Base-by-base conservation (phyloP, 2,797 vertebrate genomes). In the Poeciliopsis gracilis region DNA sequence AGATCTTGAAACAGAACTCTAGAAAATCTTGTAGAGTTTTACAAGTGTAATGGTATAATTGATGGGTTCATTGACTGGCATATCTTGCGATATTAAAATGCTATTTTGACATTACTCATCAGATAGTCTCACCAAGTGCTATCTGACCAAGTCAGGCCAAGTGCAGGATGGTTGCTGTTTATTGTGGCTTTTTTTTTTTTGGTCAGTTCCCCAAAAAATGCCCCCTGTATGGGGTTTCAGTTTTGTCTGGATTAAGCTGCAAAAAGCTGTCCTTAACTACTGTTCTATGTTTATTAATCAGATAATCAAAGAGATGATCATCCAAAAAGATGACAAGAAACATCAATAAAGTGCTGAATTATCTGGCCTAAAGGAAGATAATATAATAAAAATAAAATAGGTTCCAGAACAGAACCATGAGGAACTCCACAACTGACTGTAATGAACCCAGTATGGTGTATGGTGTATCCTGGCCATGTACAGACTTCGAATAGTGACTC, bases 1-100 rank as follows among this genome's bases (percentile, higher is more conserved):
- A 91, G 89, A 89, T 51, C 77, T 36, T 18, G 46, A 45, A 23
- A 76, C 78, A 63, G 78, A 88, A 81, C 81, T 86, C 77, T 72
- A 84, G 84, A 77, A 86, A 41, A 67, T 79, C 79, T 86, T 84
- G 79, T 80, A 61, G 76, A 82, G 59, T 59, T 33, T 53, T 63
- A 43, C 46, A 67, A 82, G 47, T 69, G 78, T 77, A 73, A 41
- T 11, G 23, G 36, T 83, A 13, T 8, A 69, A 61, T 82, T 77
- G 43, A 36, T 57, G 57, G 82, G 51, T 55, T 66, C 46, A 38
- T 59, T 13, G 66, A 11, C 36, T 33, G 12, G 1, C 15, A 20
- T 45, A 18, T 47, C 16, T 47, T 47, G 5, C 46, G 1, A 47
- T 47, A 47, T 47, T 47, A 47, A 47, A 47, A 47, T 47, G 46